Percentiles rank a stretch among this genome's conserved stretches.
Conservation (phyloP, 2,888 invertebrate species). For the Macaria liturata region DNA sequence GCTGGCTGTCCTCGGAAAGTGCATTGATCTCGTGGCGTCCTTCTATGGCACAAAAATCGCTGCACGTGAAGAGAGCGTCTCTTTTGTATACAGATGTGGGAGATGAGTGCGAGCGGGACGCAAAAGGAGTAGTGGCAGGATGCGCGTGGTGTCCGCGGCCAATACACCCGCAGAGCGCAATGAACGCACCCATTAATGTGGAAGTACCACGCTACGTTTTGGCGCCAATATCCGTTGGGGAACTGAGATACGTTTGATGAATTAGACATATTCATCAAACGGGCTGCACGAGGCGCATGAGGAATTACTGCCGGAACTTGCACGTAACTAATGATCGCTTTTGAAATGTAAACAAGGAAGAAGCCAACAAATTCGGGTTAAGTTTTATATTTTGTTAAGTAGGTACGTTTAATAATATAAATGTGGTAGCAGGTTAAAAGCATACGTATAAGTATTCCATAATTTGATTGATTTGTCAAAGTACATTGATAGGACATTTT, state of each 20-base stretch:
- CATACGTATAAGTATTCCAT: too few species aligned
- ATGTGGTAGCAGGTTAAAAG: too few species aligned
- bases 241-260: constrained; percentile 6
- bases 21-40: constrained; percentile 82
- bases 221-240: constrained; percentile 63
- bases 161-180: constrained; percentile 81
- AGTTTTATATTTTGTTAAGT: too few species aligned
- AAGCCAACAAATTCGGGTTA: too few species aligned
- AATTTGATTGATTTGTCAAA: too few species aligned
- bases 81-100: constrained; percentile 56
- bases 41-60: constrained; percentile 79
- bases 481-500: too few species aligned
- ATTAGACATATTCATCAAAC: too few species aligned
- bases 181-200: constrained; percentile 77
- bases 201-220: constrained; percentile 72
- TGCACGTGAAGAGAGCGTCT: constrained; percentile 73
- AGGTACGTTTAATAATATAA: too few species aligned
- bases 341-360: too few species aligned
- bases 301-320: too few species aligned
- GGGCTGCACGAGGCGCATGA: too few species aligned
- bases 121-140: constrained; percentile 75
- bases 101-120: constrained; percentile 64
- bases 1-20: constrained; percentile 80
- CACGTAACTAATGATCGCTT: too few species aligned
- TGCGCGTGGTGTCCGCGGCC: constrained; percentile 78